Evolutionary conservation across 2,113 vertebrate genomes (phyloP), one percentile per base, ranked within the genome.

Genomic region (Ranitomeya variabilis): DNA sequence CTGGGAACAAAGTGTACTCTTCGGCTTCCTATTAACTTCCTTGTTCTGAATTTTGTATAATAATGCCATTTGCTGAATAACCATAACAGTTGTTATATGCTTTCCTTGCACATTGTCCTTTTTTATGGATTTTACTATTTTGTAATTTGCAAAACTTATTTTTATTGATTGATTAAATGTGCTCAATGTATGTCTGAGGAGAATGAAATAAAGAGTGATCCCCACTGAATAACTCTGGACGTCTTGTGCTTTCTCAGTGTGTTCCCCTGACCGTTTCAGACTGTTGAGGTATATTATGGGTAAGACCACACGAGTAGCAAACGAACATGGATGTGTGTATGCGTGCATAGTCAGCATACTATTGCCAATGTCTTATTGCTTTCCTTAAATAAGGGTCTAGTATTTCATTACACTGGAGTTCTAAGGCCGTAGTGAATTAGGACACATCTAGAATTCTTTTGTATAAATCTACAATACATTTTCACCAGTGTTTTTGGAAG

Each of bases 161-260:
- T 45, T 64, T 87, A 74, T 54, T 66, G 54, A 18, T 60, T 80
- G n/a, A 37, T n/a, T 54, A 67, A 23, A 54, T 86, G 52, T 87
- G 60, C 57, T 18, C 51, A 67, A 55, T 87, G 74, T 87, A 31
- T 80, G 37, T 52, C 51, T 52, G 18, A 87, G 60, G 51, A 66
- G 55, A 69, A 80, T 66, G 18, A 86, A 87, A 87, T 87, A 87
- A 87, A 87, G 51, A 55, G 19, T 54, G 7, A 14, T 86, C 55
- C 19, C 62, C n/a, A 31, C 51, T 87, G 60, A 67, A 69, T 57
- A 71, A 69, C 60, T 54, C 26, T 79, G 74, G 62, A 87, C 57
- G 86, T 87, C 51, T 87, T 67, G 74, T 80, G 62, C 80, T 55
- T 87, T 87, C 59, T 81, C 23, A 37, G 55, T 60, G 19, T 57